Evolutionary conservation across 2,888 invertebrate genomes (phyloP).

Genomic region (Plebejus anna): DNA sequence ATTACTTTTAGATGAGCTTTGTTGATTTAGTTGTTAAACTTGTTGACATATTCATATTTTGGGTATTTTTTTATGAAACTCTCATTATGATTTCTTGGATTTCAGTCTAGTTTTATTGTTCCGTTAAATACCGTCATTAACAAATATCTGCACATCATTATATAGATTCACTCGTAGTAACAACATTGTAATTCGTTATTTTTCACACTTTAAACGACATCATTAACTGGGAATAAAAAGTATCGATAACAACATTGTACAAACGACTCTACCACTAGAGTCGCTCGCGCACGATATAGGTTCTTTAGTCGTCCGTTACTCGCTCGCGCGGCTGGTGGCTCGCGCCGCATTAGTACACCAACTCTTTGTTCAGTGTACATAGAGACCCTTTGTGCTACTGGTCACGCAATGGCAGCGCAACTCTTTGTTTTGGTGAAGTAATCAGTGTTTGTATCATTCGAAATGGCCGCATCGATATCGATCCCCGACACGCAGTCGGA

Average conservation of each 20-base stretch:
- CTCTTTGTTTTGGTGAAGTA: slow-evolving; percentile 46
- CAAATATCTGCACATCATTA: not conserved
- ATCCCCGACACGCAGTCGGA: slow-evolving; percentile 54
- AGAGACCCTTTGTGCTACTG: slow-evolving; percentile 58
- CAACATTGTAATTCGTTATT: not conserved
- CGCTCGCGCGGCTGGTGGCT: slow-evolving; percentile 47
- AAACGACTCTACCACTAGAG: not conserved
- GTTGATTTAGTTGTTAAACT: no score
- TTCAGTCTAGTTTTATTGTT: not conserved
- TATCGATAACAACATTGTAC: slow-evolving; percentile 19
- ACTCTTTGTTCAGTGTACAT: slow-evolving; percentile 60
- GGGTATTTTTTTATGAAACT: no score
- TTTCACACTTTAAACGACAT: not conserved
- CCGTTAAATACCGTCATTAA: not conserved
- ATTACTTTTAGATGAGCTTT: no score
- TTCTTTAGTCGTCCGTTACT: slow-evolving; percentile 41
- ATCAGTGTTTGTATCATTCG: slow-evolving; percentile 33
- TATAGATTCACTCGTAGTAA: not conserved
- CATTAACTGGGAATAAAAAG: not conserved
- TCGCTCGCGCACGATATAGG: slow-evolving; percentile 38
- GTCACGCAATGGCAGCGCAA: slow-evolving; percentile 53
- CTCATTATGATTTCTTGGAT: not conserved
- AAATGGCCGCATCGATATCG: slow-evolving; percentile 50
- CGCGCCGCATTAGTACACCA: slow-evolving; percentile 39
- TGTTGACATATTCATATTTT: no score